Percentiles rank a stretch among this genome's conserved stretches.
These are phyloP conservation scores for Biston betularia DNA, from an alignment of 2,888 invertebrate genomes.

Conservation along the genomic window DNA sequence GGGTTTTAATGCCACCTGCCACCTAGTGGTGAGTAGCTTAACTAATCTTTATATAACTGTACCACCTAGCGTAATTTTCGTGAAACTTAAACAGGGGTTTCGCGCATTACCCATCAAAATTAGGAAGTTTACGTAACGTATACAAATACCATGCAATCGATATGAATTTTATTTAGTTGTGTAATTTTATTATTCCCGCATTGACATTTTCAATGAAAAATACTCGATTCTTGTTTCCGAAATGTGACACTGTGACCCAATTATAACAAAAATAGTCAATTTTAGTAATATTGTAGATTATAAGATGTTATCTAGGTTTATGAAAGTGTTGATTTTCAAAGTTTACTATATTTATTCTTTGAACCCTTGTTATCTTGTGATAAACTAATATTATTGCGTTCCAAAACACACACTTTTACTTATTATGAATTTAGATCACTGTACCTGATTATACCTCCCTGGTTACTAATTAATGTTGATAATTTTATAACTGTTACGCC, in stretches of 20 bases:
- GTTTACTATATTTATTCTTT: constrained; percentile 10
- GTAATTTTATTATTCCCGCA: constrained; percentile 55
- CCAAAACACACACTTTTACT: not conserved
- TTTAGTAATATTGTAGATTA: constrained; percentile 35
- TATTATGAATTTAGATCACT: not conserved
- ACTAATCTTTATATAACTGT: constrained; percentile 33
- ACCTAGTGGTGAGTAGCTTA: constrained; percentile 48
- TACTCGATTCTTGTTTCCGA: constrained; percentile 54
- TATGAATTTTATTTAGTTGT: constrained; percentile 47
- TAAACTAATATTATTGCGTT: constrained; percentile 45
- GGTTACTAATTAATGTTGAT: not conserved
- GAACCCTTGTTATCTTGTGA: constrained; percentile 44
- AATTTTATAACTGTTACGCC: not conserved
- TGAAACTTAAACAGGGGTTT: constrained; percentile 24
- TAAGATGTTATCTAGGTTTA: constrained; percentile 16
- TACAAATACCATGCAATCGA: not conserved
- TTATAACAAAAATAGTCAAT: constrained; percentile 50
- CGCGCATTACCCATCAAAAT: constrained; percentile 64
- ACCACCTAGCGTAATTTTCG: constrained; percentile 46
- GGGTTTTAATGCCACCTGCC: constrained; percentile 9
- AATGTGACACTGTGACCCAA: constrained; percentile 69
- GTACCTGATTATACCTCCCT: not conserved
- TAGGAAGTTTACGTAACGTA: constrained; percentile 30
- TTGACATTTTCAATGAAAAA: constrained; percentile 63
- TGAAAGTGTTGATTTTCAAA: constrained; percentile 15